Evolutionary conservation across 2,888 invertebrate genomes (phyloP), one percentile per base, ranked within the genome.

Genomic region (Scrobipalpa costella): DNA sequence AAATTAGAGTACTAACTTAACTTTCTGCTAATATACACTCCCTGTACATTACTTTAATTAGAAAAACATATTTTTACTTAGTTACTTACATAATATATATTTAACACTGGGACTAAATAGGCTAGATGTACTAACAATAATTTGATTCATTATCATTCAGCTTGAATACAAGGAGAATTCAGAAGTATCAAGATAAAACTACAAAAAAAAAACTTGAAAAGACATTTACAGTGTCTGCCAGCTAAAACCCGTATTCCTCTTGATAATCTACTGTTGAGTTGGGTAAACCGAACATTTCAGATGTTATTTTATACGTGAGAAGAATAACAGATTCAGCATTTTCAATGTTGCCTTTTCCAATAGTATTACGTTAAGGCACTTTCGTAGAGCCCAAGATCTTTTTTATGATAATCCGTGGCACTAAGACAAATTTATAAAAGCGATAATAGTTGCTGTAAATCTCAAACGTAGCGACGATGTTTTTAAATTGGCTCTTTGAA

Each of bases 321-420:
- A 3, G 40, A 40, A 40, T 40, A 40, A 40, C 13, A 40, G 40
- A 13, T 40, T 40, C 40, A 13, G 40, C 40, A 40, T 13, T 40
- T 40, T 40, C 40, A 40, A 40, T 40, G 40, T 40, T 40, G 40
- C 11, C 40, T 40, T 40, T 40, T 40, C 40, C 40, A 40, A 40
- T 40, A 40, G 11, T n/a, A 13, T 40, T 40, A 13, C 40, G 11
- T 40, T 13, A 38, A 38, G 11, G 38, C 38, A 38, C 38, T 38
- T 38, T 38, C 1, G 38, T 38, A 38, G n/a, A 40, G 11, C 40
- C 40, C n/a, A 13, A 40, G 13, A 40, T 13, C 11, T 1, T 40
- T 40, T 40, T 40, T 40, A 40, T 40, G 40, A 13, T 40, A 40
- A 40, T 40, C n/a, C n/a, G 2, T 3, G 1, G 13, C 40, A 38